Evolutionary conservation across 2,888 invertebrate genomes (phyloP), one percentile per base, ranked within the genome.

Genomic region (Lepidocyrtoides sp.): DNA sequence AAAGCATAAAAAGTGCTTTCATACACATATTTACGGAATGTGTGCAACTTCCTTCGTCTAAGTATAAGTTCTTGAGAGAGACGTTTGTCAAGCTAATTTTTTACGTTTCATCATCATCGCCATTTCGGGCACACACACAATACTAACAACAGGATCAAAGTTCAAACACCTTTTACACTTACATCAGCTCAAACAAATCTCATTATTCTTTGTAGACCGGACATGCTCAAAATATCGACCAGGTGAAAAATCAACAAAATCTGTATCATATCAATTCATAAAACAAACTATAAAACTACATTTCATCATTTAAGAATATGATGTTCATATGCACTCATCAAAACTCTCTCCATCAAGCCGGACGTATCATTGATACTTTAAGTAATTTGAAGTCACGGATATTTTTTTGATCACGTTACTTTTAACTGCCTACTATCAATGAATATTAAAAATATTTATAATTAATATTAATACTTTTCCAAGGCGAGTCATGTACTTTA

Each of bases 81-180:
- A 86, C 23, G 57, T 75, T 89, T 81, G 36, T 79, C 54, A 89
- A 72, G 82, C 44, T 57, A 83, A 82, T 82, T 83, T 82, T 81
- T 88, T 20, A 48, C 57, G 54, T 88, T 89, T 88, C 77, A 77
- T 81, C 88, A 69, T 88, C 79, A 29, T 54, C 26, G 66, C 32
- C n/a, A n/a, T n/a, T n/a, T n/a, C n/a, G 51, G 69, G 41, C 29
- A 75, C 8, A 75, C 2, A 12, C 51, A 48, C 23, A 29, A 23
- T 72, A 44, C 54, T 63, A 75, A 79, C 82, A 91, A 91, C 89
- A 92, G 93, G 92, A 93, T 93, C 92, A 92, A 91, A 92, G 93
- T 93, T 93, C 93, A 93, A 92, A 93, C 92, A 93, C 92, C 93
- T 92, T 92, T 60, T 83, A 32, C 75, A 66, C 69, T 54, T 48